Evolutionary conservation across 2,797 vertebrate species (phyloP).

Genomic region (Esox masquinongy): DNA sequence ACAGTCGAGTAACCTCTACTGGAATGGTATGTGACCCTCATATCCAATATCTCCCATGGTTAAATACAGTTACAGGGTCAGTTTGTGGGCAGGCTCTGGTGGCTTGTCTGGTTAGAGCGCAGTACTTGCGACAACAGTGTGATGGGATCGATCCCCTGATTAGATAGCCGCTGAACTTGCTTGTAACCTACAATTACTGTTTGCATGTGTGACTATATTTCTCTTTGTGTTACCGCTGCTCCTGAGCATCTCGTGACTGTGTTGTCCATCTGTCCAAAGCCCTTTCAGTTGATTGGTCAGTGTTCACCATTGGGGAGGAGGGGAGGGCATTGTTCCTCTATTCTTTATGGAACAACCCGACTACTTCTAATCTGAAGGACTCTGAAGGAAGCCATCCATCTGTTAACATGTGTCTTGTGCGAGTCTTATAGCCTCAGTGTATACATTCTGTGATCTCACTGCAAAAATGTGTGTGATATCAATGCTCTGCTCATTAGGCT

Average conservation of each 20-base stretch:
- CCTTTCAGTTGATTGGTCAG: constrained; percentile 30
- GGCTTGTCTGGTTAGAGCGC: not conserved
- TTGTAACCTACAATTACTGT: not conserved
- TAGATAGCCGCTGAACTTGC: not conserved
- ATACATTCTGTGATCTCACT: not conserved
- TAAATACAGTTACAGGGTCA: not conserved
- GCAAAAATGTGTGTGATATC: not conserved
- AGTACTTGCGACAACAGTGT: not conserved
- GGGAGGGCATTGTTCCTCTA: not conserved
- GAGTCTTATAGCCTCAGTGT: not conserved
- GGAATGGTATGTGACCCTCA: not conserved
- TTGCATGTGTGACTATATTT: not conserved
- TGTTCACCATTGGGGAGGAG: constrained; percentile 21
- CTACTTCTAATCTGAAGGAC: not conserved
- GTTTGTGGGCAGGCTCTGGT: not conserved
- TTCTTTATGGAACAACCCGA: not conserved
- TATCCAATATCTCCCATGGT: constrained; percentile 1
- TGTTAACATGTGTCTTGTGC: not conserved
- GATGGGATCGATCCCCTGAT: not conserved
- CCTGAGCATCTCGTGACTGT: not conserved
- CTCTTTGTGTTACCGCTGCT: not conserved
- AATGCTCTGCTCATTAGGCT: not conserved
- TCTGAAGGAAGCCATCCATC: not conserved
- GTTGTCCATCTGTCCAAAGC: constrained; percentile 49
- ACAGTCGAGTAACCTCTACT: not conserved